These are phyloP conservation scores for Harpagifer antarcticus DNA, from an alignment of 2,797 vertebrate species.

Conservation along the genomic window DNA sequence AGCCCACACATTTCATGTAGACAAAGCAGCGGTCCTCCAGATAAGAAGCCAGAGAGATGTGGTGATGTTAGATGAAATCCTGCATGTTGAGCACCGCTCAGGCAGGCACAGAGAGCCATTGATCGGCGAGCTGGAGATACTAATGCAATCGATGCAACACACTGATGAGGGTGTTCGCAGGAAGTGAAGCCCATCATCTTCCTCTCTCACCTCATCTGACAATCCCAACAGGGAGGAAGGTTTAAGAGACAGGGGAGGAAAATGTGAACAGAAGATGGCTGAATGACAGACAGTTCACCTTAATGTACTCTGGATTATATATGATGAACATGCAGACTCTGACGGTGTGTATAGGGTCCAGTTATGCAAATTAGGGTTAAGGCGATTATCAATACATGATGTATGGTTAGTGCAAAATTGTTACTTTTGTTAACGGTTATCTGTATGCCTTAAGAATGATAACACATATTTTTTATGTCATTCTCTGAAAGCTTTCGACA, in stretches of 20 bases:
- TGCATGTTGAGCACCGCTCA: slow-evolving; percentile 75
- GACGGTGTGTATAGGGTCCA: background rate
- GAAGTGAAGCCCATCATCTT: slow-evolving; percentile 70
- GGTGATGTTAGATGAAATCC: slow-evolving; percentile 55
- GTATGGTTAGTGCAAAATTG: background rate
- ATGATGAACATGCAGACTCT: background rate
- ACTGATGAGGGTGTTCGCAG: slow-evolving; percentile 74
- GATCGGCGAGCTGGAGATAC: slow-evolving; percentile 83
- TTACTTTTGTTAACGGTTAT: background rate
- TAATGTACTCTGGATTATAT: slow-evolving; percentile 16
- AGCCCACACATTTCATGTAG: background rate
- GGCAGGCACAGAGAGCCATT: slow-evolving; percentile 80
- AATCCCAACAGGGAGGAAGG: slow-evolving; percentile 10
- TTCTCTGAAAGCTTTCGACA: no score
- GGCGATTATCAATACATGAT: background rate
- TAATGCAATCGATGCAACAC: slow-evolving; percentile 86
- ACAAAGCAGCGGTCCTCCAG: background rate
- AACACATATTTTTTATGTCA: no score
- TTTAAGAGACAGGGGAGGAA: background rate
- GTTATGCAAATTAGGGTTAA: background rate
- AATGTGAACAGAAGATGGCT: slow-evolving; percentile 7
- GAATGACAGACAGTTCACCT: slow-evolving; percentile 15
- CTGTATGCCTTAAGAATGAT: background rate
- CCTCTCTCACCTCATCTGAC: slow-evolving; percentile 48
- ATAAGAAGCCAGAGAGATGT: background rate